Evolutionary conservation across 2,888 invertebrate species (phyloP), one percentile per base, ranked within the genome.

Genomic region (Beris morrisii): DNA sequence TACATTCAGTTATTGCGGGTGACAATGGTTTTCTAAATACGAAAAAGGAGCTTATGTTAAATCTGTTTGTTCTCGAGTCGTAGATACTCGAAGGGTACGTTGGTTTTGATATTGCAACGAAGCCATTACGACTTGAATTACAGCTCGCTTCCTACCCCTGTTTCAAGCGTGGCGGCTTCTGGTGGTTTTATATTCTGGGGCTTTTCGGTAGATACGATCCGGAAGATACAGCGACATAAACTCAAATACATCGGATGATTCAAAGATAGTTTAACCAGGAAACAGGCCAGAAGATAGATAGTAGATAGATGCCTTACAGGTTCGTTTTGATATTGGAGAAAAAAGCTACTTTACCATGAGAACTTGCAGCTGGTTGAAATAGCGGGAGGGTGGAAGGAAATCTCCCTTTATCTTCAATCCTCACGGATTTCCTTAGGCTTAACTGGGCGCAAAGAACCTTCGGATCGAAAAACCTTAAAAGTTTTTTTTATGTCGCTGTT

Each of bases 361-460:
- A 61, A 61, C 61, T 22, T 38, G 38, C 61, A 61, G 50, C 31
- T 61, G 61, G 52, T 38, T 43, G 31, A 43, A 61, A 52, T 15
- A 61, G 50, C 38, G 38, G 22, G 9, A 38, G 13, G 54, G 5
- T 43, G 59, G 32, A 57, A 50, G 50, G 50, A 52, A 50, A 61
- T 61, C 61, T 52, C 13, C 22, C 38, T 22, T 28, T 22, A 9
- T 38, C 43, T 32, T 46, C 38, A 15, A 50, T 52, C 38, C 50
- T n/a, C 46, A 59, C 30, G 43, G 52, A 61, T 61, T 50, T 61
- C 61, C 61, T 61, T 61, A 61, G 61, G 61, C 61, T 61, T 61
- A 61, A 50, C 50, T 52, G 38, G 22, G 22, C 61, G 38, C 31
- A 38, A 50, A 61, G 11, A 38, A 22, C 52, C 38, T 38, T 38